These are phyloP conservation scores for Willisornis vidua DNA, from an alignment of 2,113 vertebrate species.

Conservation along the genomic window DNA sequence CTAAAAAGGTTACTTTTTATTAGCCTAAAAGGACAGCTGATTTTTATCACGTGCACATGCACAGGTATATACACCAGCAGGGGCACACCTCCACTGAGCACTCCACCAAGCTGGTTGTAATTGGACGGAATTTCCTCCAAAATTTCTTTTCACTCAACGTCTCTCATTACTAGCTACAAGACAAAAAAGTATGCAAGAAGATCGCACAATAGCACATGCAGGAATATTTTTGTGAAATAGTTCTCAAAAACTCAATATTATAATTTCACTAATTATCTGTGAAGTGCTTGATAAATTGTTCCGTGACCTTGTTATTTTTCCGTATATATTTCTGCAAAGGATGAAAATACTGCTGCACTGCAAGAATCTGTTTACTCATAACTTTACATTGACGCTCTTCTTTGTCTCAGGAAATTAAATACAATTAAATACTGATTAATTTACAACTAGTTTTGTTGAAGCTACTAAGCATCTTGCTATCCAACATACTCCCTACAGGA, in stretches of 20 bases:
- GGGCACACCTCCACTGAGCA: rapidly evolving
- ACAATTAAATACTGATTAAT: background rate
- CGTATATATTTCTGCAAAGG: background rate
- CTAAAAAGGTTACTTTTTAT: background rate
- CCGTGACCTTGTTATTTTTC: background rate
- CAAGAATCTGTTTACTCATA: background rate
- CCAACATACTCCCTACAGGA: background rate
- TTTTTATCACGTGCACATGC: background rate
- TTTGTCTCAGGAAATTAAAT: background rate
- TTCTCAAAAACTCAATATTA: background rate
- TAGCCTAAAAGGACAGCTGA: background rate
- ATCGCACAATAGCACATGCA: background rate
- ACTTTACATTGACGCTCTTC: background rate
- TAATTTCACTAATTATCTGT: background rate
- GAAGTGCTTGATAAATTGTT: background rate
- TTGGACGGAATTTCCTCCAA: background rate
- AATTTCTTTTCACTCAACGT: background rate
- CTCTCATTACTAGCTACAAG: background rate
- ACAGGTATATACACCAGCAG: background rate
- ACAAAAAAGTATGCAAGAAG: rapidly evolving
- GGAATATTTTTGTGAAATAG: background rate
- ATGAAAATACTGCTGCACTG: background rate
- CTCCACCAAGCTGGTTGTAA: background rate
- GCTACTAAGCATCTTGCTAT: background rate
- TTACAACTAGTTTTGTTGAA: background rate